These are phyloP conservation scores for Chelon auratus DNA, from an alignment of 2,797 vertebrate species.

Conservation along the genomic window DNA sequence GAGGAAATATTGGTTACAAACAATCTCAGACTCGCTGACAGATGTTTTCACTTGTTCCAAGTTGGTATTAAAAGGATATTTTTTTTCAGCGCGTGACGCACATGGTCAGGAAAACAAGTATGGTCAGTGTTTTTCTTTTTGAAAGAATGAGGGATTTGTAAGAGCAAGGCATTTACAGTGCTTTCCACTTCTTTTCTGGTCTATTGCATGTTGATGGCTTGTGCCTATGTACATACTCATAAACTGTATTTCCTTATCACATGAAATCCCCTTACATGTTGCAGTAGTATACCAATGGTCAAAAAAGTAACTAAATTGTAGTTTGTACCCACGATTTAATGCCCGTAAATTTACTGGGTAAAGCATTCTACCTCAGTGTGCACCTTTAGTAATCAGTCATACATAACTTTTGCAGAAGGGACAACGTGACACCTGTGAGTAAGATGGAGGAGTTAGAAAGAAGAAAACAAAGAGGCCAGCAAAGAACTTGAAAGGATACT, in stretches of 20 bases:
- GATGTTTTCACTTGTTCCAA: conserved; percentile 23
- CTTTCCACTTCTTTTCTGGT: too few species aligned
- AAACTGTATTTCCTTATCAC: too few species aligned
- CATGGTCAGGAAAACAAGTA: conserved; percentile 14
- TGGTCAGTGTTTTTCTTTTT: neutral
- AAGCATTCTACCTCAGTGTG: neutral
- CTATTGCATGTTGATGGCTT: neutral
- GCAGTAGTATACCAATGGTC: neutral
- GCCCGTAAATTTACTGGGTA: neutral
- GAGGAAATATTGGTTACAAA: conserved; percentile 15
- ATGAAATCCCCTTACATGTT: neutral
- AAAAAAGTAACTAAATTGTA: neutral
- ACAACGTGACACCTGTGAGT: conserved; percentile 49
- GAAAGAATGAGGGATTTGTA: conserved; percentile 9
- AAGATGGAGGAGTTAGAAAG: conserved; percentile 32
- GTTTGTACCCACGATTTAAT: too few species aligned
- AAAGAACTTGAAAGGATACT: conserved; percentile 16
- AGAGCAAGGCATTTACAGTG: neutral
- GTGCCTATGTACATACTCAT: neutral
- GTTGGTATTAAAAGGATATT: conserved; percentile 16
- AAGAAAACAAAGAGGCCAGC: conserved; percentile 40
- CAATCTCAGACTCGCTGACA: conserved; percentile 9
- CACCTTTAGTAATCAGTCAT: neutral
- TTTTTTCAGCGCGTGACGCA: conserved; percentile 21
- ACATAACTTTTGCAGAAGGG: neutral